phyloP scores from a whole-genome alignment of 2,113 vertebrate genomes.

The Hucho hucho region DNA sequence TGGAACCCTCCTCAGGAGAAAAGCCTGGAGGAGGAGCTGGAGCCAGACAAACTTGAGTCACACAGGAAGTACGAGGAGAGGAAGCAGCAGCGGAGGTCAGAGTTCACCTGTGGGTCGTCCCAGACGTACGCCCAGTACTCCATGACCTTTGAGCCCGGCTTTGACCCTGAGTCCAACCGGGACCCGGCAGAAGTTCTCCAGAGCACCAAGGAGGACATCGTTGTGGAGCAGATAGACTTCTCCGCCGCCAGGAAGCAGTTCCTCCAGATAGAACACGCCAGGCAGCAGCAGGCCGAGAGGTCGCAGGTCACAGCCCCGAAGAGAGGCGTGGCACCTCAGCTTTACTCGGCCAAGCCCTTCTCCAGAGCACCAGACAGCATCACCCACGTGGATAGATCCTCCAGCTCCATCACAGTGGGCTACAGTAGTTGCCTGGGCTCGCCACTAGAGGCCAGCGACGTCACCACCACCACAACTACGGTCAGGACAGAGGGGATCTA shows the following conservation, averaged over 20 bases:
- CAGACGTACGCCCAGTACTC: constrained; percentile 51
- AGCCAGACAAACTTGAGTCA: constrained; percentile 88
- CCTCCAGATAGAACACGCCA: constrained; percentile 80
- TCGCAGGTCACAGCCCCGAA: constrained; percentile 46
- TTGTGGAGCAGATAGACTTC: constrained; percentile 94
- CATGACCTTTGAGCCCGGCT: constrained; percentile 63
- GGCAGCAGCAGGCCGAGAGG: constrained; percentile 43
- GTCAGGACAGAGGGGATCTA: constrained; percentile 64
- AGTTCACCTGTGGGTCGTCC: neutral
- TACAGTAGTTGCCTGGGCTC: neutral
- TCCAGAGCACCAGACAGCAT: constrained; percentile 63
- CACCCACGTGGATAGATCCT: constrained; percentile 33
- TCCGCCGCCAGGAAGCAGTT: constrained; percentile 90
- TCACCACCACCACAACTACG: neutral
- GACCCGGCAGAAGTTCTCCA: no score
- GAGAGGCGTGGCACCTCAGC: constrained; percentile 79
- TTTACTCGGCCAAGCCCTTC: constrained; percentile 92
- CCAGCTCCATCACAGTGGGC: neutral
- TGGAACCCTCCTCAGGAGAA: constrained; percentile 97
- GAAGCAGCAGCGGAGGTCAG: constrained; percentile 82
- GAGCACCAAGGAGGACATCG: constrained; percentile 82
- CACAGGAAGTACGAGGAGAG: constrained; percentile 92
- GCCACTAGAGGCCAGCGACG: neutral
- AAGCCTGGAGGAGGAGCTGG: constrained; percentile 87
- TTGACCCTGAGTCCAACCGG: constrained; percentile 23